Evolutionary conservation across 2,797 vertebrate species (phyloP).

Genomic region (Lepus townsendii): DNA sequence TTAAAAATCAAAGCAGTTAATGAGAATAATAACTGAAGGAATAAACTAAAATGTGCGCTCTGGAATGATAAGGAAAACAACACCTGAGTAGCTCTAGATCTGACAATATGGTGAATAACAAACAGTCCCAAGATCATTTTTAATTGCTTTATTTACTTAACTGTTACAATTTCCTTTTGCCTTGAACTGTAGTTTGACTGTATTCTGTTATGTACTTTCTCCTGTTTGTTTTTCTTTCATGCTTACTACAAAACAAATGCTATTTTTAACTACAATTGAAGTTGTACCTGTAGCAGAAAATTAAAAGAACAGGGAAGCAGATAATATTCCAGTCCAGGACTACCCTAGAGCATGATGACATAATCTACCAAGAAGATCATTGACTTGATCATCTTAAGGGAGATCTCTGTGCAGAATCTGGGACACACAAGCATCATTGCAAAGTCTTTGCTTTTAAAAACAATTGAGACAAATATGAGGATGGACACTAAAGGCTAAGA

Average conservation of each 20-base stretch:
- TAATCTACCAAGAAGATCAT: background rate
- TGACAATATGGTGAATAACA: slow-evolving; percentile 10
- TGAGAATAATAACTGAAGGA: slow-evolving; percentile 50
- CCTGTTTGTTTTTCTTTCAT: slow-evolving; percentile 18
- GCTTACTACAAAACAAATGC: slow-evolving; percentile 42
- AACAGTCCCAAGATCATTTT: background rate
- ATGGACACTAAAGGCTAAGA: background rate
- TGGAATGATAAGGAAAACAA: background rate
- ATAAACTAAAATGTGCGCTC: background rate
- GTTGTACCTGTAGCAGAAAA: slow-evolving; percentile 22
- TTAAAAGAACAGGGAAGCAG: background rate
- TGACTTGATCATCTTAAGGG: background rate
- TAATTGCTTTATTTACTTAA: slow-evolving; percentile 40
- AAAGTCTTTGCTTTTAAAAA: background rate
- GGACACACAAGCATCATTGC: background rate
- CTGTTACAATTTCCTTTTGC: slow-evolving; percentile 17
- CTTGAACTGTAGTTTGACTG: slow-evolving; percentile 39
- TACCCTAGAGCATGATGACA: background rate
- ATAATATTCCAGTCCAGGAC: background rate
- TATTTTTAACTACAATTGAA: slow-evolving; percentile 31
- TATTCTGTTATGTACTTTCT: slow-evolving; percentile 15
- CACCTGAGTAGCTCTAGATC: background rate
- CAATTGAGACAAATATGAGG: too few relatives aligned
- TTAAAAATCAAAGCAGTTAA: background rate
- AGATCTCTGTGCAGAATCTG: background rate